Evolutionary conservation across 2,113 vertebrate genomes (phyloP), one percentile per base, ranked within the genome.

Genomic region (Crotalus helleri): DNA sequence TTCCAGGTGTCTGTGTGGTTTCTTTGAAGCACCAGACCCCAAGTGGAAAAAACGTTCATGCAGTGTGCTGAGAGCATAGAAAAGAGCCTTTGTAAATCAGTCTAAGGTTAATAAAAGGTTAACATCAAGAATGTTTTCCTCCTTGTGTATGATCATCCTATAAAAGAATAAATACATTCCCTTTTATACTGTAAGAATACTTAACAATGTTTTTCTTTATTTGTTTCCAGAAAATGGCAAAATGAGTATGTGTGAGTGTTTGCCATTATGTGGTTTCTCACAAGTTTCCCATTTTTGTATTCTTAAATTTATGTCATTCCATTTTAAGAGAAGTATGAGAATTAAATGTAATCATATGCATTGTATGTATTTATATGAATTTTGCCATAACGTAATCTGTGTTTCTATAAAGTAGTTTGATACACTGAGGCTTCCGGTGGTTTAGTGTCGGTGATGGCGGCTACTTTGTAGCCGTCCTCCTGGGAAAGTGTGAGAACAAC

Each of bases 1-100:
- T 91, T 93, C 92, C 91, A 95, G 91, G 24, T 95, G 85, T 94
- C 85, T 92, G 51, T 53, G 81, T 90, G 58, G 51, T 87, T 93
- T 55, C 91, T 33, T 92, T 92, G 54, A 46, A 54, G 69, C 81
- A 49, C 55, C 85, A 90, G 53, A 51, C 69, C 53, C 6, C 91
- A 44, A 61, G 81, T 81, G 61, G 2, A 3, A 9, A 21, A n/a
- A 13, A 29, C 24, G 5, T 33, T 51, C 91, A 61, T 51, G 85
- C 91, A 61, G 39, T 7, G 44, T 85, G 55, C 44, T 51, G 57
- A 92, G 12, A 87, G 85, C 57, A 87, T 33, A 58, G n/a, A 92
- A 87, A 87, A 39, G 58, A 87, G 58, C 87, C 57, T 92, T 92
- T 61, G 85, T 92, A 64, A 85, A 87, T 87, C 85, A 87, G 59